Evolutionary conservation across 2,113 vertebrate species (phyloP).

Genomic region (Zosterops japonicus): DNA sequence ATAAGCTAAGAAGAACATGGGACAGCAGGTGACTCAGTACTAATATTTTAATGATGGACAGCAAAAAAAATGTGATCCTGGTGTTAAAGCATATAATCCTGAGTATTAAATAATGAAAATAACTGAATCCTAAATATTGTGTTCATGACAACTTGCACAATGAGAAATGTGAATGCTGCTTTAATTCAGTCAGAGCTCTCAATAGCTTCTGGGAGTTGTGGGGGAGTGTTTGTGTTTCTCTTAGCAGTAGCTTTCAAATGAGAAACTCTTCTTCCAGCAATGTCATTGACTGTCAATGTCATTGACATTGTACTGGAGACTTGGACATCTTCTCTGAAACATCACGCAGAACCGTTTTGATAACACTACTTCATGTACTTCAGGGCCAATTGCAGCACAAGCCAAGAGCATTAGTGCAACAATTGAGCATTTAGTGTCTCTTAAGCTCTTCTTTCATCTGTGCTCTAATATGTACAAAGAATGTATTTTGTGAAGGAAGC

Average conservation of each 20-base stretch:
- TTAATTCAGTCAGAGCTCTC: neutral
- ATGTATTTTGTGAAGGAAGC: slow-evolving; percentile 26
- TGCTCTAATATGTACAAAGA: neutral
- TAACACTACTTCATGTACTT: neutral
- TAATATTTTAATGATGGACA: neutral
- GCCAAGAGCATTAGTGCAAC: neutral
- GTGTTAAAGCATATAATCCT: neutral
- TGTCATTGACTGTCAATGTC: neutral
- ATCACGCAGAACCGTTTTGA: neutral
- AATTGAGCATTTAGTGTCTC: neutral
- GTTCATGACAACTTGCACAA: neutral
- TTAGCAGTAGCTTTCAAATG: neutral
- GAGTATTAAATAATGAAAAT: neutral
- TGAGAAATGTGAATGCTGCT: neutral
- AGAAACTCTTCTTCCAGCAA: neutral
- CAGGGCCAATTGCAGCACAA: neutral
- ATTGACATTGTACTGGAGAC: neutral
- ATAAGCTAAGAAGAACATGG: neutral
- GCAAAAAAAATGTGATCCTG: neutral
- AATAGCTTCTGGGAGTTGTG: neutral
- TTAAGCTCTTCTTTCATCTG: neutral
- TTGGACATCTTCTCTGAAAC: neutral
- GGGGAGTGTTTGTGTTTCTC: neutral
- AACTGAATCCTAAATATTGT: neutral
- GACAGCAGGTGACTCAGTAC: neutral